Conservation (phyloP, 2,113 vertebrate genomes). For the Dasyornis broadbenti region DNA sequence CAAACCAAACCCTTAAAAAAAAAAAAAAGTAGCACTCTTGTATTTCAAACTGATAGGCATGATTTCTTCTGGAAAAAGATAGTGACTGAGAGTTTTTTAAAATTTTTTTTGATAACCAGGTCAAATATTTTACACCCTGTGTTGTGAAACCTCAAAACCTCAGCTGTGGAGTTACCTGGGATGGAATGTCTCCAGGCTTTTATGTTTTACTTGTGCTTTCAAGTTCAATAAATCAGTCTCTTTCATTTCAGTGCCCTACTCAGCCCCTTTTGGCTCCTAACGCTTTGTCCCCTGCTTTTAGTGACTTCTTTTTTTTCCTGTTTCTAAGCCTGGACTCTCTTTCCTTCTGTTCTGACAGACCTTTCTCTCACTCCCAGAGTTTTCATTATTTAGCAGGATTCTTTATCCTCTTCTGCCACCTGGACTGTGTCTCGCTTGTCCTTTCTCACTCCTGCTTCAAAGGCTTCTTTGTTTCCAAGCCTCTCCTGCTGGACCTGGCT, state of each 20-base stretch:
- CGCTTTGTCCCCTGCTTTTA: neutral
- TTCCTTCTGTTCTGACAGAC: neutral
- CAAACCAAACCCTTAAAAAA: neutral
- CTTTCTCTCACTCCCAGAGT: neutral
- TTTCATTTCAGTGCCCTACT: neutral
- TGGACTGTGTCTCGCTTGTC: neutral
- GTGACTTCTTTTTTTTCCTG: neutral
- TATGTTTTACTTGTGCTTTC: neutral
- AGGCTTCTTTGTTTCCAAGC: neutral
- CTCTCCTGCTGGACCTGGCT: neutral
- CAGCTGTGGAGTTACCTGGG: neutral
- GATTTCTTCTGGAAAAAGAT: neutral
- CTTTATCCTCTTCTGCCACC: neutral
- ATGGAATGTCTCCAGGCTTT: neutral
- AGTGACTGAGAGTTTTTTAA: neutral
- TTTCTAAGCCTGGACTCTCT: neutral
- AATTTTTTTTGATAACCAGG: neutral
- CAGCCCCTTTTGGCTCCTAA: neutral
- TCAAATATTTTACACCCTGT: neutral
- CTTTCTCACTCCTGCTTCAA: neutral
- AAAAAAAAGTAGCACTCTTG: neutral
- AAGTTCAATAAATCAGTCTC: neutral
- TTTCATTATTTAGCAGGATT: conserved; percentile 14
- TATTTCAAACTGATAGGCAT: neutral
- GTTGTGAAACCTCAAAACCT: neutral